phyloP scores from a whole-genome alignment of 2,888 invertebrate species.

The Lysandra bellargus region DNA sequence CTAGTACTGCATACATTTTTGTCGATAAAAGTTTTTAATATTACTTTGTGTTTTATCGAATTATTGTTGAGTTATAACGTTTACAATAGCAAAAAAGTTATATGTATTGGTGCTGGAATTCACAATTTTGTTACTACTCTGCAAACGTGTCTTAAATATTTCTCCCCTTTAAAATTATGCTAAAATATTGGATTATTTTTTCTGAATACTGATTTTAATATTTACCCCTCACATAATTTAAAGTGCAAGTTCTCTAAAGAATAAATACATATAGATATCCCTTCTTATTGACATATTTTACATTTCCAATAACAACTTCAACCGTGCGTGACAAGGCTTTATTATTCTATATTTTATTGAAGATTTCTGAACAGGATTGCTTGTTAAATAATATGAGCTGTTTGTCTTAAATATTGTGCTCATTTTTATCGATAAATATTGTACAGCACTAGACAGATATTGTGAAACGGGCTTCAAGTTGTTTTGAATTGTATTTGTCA shows the following conservation, averaged over 20 bases:
- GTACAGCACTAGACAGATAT: neutral
- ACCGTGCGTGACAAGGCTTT: neutral
- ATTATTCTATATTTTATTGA: neutral
- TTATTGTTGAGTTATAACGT: no score
- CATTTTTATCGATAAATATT: slow-evolving; percentile 25
- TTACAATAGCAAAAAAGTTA: no score
- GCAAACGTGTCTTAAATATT: neutral
- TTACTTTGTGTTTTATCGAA: neutral
- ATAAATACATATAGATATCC: neutral
- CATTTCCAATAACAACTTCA: slow-evolving; percentile 4
- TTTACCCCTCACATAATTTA: neutral
- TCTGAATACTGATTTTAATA: neutral
- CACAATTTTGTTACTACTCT: neutral
- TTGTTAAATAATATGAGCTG: slow-evolving; percentile 10
- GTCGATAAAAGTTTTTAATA: neutral
- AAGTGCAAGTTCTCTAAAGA: neutral
- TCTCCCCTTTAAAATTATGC: neutral
- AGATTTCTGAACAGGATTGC: slow-evolving; percentile 1
- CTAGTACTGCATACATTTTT: neutral
- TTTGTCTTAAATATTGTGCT: neutral
- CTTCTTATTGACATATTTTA: neutral
- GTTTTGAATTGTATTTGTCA: slow-evolving; percentile 9
- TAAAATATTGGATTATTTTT: neutral
- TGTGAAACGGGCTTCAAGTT: neutral
- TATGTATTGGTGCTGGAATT: no score